These are phyloP conservation scores for Dermatemys mawii DNA, from an alignment of 2,113 vertebrate genomes.

Conservation along the genomic window DNA sequence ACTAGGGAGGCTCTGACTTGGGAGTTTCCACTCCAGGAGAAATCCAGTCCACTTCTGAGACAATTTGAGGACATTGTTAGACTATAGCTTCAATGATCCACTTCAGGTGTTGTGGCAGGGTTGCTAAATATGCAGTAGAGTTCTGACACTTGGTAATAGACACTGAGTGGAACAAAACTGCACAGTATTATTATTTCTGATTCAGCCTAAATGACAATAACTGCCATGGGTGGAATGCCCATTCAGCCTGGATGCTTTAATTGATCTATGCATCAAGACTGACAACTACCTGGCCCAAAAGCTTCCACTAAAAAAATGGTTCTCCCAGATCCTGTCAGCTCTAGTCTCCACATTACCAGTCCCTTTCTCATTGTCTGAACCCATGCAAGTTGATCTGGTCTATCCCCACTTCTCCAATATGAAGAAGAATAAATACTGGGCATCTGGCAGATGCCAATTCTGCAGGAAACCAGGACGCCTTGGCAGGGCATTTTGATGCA, in stretches of 20 bases:
- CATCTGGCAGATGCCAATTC: too few species aligned
- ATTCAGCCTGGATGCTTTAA: neutral
- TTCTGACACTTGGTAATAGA: neutral
- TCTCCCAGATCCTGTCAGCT: neutral
- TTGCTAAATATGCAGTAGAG: neutral
- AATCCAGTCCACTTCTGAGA: neutral
- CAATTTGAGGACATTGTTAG: neutral
- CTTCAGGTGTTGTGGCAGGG: too few species aligned
- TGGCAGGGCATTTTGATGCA: too few species aligned
- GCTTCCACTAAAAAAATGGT: neutral
- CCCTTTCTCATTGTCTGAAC: too few species aligned
- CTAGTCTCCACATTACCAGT: neutral
- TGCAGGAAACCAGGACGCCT: too few species aligned
- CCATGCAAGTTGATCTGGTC: too few species aligned
- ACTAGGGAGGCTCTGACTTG: neutral
- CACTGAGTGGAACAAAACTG: neutral
- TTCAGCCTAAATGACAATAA: neutral
- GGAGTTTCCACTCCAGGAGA: neutral
- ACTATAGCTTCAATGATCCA: neutral
- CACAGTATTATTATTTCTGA: neutral
- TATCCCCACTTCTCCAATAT: too few species aligned
- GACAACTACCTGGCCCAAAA: neutral
- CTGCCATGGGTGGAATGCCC: neutral
- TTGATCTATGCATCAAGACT: neutral
- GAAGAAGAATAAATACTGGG: too few species aligned